These are phyloP conservation scores for Toxotes lorentzi DNA, from an alignment of 2,797 vertebrate genomes.

Conservation along the genomic window DNA sequence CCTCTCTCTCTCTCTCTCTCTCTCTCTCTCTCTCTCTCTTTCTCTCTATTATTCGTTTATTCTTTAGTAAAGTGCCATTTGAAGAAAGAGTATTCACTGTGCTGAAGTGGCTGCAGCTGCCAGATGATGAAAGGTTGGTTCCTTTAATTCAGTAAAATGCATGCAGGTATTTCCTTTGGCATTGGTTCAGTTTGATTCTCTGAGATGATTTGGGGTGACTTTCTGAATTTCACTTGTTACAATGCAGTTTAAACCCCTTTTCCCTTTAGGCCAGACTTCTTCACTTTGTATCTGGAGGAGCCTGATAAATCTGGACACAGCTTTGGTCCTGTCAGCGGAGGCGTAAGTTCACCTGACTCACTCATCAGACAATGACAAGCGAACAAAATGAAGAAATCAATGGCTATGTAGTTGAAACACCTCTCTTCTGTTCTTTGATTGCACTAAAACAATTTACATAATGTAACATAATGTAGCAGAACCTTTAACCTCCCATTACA, in stretches of 20 bases:
- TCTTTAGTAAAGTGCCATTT: conserved; percentile 78
- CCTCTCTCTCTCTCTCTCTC: too few species aligned
- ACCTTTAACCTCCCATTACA: neutral
- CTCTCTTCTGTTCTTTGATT: neutral
- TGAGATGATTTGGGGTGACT: neutral
- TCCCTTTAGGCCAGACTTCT: conserved; percentile 93
- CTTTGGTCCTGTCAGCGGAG: conserved; percentile 91
- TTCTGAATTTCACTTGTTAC: neutral
- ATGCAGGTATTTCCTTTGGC: neutral
- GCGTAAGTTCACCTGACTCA: conserved; percentile 84
- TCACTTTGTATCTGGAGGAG: conserved; percentile 97
- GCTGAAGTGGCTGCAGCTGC: conserved; percentile 85
- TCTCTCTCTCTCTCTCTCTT: too few species aligned
- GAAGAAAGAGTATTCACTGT: conserved; percentile 82
- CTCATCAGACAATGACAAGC: neutral
- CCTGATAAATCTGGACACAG: conserved; percentile 95
- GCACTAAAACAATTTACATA: neutral
- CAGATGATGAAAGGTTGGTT: conserved; percentile 73
- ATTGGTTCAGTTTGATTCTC: neutral
- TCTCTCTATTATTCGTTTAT: neutral
- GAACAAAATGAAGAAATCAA: neutral
- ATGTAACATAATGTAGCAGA: neutral
- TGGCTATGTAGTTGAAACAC: neutral
- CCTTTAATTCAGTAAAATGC: too few species aligned
- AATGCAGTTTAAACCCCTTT: neutral